Base-by-base conservation (phyloP, 2,797 vertebrate species). In the Scolopax bukidnonensis region DNA sequence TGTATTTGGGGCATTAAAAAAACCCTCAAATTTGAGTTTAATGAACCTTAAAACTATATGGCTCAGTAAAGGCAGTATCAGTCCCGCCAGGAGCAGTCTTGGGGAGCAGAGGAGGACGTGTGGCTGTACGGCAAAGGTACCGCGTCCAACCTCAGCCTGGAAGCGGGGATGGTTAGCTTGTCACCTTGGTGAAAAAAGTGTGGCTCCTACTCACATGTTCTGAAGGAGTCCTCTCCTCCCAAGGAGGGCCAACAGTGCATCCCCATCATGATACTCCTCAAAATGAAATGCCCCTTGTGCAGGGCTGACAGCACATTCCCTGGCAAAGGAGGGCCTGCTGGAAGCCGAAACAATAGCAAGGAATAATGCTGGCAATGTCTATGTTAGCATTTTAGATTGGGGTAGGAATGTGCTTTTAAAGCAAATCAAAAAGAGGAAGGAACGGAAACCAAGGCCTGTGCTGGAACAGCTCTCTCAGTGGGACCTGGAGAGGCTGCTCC, bases 391-490 rank as follows among this genome's bases (percentile, higher is more conserved):
- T 93, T 87, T 50, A 79, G 53, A 43, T 64, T 8, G 0, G 45
- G 65, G 50, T 36, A 71, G 77, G 70, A 88, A 78, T 41, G 65
- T 78, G 59, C 61, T 86, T 86, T 91, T 45, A 70, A 89, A 94
- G 73, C 73, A 84, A 94, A 90, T 86, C 23, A 74, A 81, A 93
- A 75, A 77, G 28, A 91, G 57, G 69, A 93, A 77, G 75, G 40
- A 88, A 67, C 10, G 41, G 73, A 71, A 94, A 83, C 17, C 27
- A 64, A 64, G 6, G 38, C 18, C 40, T 69, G 59, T 80, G n/a
- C 75, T 64, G 79, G 79, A 80, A 67, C 12, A 36, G 56, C 54
- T 79, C 12, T 2, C n/a, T n/a, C n/a, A n/a, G 69, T 2, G 5
- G 25, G 67, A 50, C 33, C 41, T 8, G 56, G 48, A 56, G 59